phyloP scores from a whole-genome alignment of 2,797 vertebrate genomes.

The Scolopax bukidnonensis region DNA sequence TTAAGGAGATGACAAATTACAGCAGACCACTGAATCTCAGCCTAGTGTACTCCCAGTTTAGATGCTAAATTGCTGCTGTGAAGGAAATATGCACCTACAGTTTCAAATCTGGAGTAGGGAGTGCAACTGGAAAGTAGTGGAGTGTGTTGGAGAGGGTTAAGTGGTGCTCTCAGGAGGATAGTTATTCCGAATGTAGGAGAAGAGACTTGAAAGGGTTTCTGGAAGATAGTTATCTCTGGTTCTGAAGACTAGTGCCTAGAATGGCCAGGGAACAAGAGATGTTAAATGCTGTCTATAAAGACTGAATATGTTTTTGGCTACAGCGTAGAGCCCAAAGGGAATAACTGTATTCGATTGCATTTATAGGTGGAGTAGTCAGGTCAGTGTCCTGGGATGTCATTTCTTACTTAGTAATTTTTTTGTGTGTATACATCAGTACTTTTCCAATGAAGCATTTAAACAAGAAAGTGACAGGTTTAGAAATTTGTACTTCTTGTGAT shows the following conservation, averaged over 20 bases:
- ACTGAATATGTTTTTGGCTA: background rate
- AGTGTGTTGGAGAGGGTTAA: background rate
- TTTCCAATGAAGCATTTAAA: background rate
- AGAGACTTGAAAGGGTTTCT: background rate
- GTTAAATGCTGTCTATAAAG: background rate
- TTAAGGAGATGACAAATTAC: background rate
- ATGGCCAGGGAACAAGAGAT: background rate
- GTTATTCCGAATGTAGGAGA: background rate
- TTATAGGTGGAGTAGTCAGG: background rate
- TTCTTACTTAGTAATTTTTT: background rate
- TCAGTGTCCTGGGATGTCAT: background rate
- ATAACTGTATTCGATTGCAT: background rate
- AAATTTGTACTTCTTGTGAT: background rate
- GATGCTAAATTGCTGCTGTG: background rate
- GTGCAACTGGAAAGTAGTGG: background rate
- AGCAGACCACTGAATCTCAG: background rate
- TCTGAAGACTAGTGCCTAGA: background rate
- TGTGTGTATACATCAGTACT: background rate
- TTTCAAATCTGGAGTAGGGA: background rate
- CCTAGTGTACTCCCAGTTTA: background rate
- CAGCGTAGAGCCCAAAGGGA: background rate
- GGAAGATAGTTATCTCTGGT: background rate
- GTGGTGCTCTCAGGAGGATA: accelerated
- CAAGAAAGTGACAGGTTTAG: background rate
- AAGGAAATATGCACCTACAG: background rate